Percentiles rank a stretch among this genome's conserved stretches.
These are phyloP conservation scores for Podabrus alpinus DNA, from an alignment of 2,888 invertebrate species.

Conservation along the genomic window DNA sequence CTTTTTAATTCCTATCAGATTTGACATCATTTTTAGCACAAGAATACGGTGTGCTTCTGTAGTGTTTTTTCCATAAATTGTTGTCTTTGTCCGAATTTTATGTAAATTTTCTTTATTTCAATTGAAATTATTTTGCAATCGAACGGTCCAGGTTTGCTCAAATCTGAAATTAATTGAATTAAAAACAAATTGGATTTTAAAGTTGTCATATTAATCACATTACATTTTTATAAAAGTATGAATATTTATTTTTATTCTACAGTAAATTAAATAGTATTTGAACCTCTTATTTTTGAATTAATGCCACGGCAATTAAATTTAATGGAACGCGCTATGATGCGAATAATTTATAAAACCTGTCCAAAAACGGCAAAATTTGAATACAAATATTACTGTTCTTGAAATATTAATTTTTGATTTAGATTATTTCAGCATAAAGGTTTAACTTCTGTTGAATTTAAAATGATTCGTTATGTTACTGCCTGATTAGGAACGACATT, in stretches of 20 bases:
- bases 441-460: conserved; percentile 8
- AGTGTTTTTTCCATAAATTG: too few species aligned
- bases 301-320: conserved; percentile 34
- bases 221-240: neutral
- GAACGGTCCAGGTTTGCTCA: neutral
- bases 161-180: neutral
- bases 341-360: conserved; percentile 22
- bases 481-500: neutral
- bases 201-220: neutral
- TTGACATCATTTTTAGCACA: too few species aligned
- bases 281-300: conserved; percentile 21
- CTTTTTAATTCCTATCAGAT: too few species aligned
- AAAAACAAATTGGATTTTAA: neutral
- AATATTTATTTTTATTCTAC: neutral
- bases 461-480: neutral
- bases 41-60: too few species aligned
- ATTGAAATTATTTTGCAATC: too few species aligned
- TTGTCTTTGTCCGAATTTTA: neutral
- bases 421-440: conserved; percentile 15
- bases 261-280: conserved; percentile 3
- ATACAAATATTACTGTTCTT: conserved; percentile 26
- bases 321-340: conserved; percentile 30
- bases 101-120: neutral
- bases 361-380: conserved; percentile 26
- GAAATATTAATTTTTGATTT: conserved; percentile 18